These are phyloP conservation scores for Vespertilio murinus DNA, from an alignment of 2,797 vertebrate genomes.

Conservation along the genomic window DNA sequence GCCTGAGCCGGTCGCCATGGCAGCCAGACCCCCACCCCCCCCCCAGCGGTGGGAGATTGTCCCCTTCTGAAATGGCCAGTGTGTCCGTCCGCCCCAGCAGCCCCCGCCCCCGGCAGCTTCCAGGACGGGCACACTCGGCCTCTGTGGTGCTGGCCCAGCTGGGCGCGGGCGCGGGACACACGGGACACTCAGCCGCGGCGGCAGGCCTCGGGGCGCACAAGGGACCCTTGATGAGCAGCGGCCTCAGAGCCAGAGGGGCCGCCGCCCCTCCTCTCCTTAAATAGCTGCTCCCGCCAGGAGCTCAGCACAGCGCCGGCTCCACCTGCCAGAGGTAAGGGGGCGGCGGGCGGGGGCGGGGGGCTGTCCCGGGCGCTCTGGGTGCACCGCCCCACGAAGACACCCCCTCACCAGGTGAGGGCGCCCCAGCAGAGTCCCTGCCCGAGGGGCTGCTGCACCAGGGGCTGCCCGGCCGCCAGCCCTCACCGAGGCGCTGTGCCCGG, in stretches of 20 bases:
- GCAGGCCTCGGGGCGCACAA: conserved; percentile 55
- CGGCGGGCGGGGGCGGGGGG: background rate
- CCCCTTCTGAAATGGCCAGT: conserved; percentile 83
- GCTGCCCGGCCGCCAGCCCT: accelerated
- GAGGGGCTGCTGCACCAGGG: too few species aligned
- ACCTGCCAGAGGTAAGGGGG: conserved; percentile 82
- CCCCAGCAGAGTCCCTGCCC: background rate
- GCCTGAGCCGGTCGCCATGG: conserved; percentile 88
- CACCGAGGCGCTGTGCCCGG: background rate
- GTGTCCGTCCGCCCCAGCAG: conserved; percentile 79
- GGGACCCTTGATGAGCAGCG: conserved; percentile 79
- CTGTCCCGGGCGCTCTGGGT: background rate
- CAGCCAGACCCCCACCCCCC: conserved; percentile 76
- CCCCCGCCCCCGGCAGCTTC: conserved; percentile 74
- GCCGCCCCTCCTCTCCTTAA: conserved; percentile 75
- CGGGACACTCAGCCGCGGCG: conserved; percentile 78
- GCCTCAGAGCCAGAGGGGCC: conserved; percentile 68
- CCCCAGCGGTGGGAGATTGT: conserved; percentile 77
- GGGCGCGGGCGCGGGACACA: conserved; percentile 45
- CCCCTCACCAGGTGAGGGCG: too few species aligned
- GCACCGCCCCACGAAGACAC: background rate
- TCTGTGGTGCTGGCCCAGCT: conserved; percentile 55
- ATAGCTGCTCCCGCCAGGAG: conserved; percentile 71
- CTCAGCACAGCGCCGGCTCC: background rate
- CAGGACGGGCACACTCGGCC: conserved; percentile 77